Evolutionary conservation across 2,113 vertebrate genomes (phyloP).

Genomic region (Tor tambroides): DNA sequence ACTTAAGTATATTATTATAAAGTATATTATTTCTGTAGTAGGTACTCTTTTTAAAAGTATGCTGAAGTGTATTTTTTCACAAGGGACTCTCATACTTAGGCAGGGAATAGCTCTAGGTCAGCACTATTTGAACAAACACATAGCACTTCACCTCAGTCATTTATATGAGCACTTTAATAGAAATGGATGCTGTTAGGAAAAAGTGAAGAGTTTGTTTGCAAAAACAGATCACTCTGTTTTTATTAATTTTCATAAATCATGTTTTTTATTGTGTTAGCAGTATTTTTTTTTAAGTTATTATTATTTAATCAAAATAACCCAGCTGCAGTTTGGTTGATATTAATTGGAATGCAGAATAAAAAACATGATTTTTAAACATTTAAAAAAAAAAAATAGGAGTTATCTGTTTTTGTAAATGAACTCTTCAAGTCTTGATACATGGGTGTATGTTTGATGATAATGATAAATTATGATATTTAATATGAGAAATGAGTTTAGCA

Average conservation of each 20-base stretch:
- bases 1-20: background rate
- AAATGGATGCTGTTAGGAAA: background rate
- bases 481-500: background rate
- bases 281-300: no score
- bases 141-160: background rate
- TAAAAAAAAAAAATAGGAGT: no score
- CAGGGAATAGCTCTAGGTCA: background rate
- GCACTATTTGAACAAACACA: background rate
- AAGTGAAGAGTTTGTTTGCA: background rate
- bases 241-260: no score
- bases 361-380: no score
- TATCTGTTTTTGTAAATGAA: no score
- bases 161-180: background rate
- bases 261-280: no score
- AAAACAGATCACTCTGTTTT: no score
- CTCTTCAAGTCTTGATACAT: background rate
- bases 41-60: background rate
- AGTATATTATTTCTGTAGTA: background rate
- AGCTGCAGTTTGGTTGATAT: no score
- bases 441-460: background rate
- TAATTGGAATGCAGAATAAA: no score
- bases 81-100: background rate
- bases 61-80: background rate
- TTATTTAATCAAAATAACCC: no score
- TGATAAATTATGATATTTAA: background rate